phyloP scores from a whole-genome alignment of 1,140 invertebrate species.

The Periplaneta americana region DNA sequence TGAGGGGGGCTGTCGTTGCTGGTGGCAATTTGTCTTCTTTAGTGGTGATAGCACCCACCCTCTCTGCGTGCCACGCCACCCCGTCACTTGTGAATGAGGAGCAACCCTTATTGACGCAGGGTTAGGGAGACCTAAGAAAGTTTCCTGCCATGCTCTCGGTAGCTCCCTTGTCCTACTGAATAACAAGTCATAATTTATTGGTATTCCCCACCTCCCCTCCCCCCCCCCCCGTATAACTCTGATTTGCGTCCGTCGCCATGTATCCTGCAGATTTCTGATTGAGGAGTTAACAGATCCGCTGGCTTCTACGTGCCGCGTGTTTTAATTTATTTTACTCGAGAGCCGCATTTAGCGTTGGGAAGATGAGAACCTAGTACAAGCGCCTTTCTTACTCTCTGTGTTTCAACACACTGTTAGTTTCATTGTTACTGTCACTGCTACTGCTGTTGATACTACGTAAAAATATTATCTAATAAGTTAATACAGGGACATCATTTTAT shows the following conservation, averaged over 20 bases:
- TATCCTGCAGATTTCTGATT: background rate
- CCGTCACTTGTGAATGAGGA: background rate
- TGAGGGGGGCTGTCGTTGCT: background rate
- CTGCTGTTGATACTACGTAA: too few species aligned
- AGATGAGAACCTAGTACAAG: too few species aligned
- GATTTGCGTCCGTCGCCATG: background rate
- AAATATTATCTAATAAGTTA: too few species aligned
- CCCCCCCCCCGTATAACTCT: background rate
- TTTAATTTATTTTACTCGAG: too few species aligned
- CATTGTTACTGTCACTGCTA: too few species aligned
- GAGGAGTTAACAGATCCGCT: background rate
- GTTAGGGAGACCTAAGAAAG: background rate
- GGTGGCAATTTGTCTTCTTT: constrained; percentile 8
- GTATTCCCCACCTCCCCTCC: too few species aligned
- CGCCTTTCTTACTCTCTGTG: too few species aligned
- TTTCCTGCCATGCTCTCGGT: background rate
- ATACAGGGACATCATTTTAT: too few species aligned
- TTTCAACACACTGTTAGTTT: too few species aligned
- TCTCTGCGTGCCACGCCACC: background rate
- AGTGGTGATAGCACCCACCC: constrained; percentile 4
- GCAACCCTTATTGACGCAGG: background rate
- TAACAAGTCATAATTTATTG: background rate
- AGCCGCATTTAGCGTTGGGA: too few species aligned
- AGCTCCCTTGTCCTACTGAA: background rate
- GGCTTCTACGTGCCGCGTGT: background rate